Conservation (phyloP, 2,888 invertebrate species). For the Balanococcus diminutus region DNA sequence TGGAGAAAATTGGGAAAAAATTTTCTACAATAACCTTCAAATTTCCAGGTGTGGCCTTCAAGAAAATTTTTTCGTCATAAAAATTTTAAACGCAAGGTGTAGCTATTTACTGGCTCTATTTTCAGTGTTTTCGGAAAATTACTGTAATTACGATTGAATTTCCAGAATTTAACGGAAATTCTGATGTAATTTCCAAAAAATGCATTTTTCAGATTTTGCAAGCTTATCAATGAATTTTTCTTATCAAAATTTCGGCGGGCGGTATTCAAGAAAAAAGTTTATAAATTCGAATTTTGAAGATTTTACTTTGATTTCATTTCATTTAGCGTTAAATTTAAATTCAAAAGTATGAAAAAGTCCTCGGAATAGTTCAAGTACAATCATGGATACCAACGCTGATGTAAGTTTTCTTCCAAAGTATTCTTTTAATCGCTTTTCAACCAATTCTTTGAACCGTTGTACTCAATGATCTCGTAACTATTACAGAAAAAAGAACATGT, state of each 20-base stretch:
- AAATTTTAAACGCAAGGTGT: background rate
- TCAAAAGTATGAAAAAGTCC: background rate
- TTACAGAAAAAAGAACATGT: background rate
- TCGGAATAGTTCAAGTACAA: background rate
- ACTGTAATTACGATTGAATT: background rate
- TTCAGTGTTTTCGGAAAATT: background rate
- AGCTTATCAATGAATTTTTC: background rate
- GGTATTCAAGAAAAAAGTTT: no score
- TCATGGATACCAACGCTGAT: background rate
- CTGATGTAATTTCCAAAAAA: background rate
- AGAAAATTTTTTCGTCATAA: background rate
- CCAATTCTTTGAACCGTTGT: no score
- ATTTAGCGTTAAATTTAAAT: background rate
- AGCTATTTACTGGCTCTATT: background rate
- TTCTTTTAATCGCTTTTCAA: no score
- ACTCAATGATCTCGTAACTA: background rate
- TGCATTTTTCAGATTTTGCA: background rate
- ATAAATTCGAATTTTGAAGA: background rate
- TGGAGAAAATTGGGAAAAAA: background rate
- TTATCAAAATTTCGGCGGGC: background rate
- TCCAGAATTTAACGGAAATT: background rate
- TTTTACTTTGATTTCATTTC: background rate
- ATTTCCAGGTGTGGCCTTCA: conserved; percentile 26
- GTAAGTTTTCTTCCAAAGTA: background rate
- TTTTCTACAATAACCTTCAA: conserved; percentile 16